A percentile compares a stretch with the other conserved stretches of the same genome.
Evolutionary conservation across 2,113 vertebrate genomes (phyloP).

Genomic region (Peromyscus polionotus): DNA sequence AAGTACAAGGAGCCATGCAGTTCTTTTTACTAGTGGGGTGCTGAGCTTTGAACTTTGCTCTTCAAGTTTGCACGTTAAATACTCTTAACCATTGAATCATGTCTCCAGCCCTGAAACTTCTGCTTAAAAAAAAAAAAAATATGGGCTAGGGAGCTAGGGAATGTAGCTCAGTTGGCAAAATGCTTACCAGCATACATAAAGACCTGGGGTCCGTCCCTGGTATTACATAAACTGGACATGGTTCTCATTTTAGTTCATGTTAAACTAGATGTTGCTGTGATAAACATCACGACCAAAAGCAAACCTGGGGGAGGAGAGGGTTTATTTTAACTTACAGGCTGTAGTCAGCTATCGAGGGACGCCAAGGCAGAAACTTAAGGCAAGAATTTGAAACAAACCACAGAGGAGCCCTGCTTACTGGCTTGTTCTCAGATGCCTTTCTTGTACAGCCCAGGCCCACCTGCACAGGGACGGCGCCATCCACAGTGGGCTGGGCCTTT

Average conservation of each 20-base stretch:
- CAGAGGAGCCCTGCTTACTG: not conserved
- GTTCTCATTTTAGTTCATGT: not conserved
- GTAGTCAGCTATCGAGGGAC: not conserved
- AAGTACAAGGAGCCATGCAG: not conserved
- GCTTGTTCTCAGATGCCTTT: not conserved
- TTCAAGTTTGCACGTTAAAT: not conserved
- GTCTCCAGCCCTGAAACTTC: not conserved
- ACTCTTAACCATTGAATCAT: not conserved
- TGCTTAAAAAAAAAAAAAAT: not conserved
- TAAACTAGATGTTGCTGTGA: not conserved
- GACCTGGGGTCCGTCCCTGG: not conserved
- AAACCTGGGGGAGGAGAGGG: not conserved
- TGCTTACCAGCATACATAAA: not conserved
- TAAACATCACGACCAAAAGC: not conserved
- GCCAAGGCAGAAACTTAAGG: not conserved
- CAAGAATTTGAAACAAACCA: not conserved
- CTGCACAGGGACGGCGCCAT: not conserved
- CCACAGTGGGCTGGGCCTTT: not conserved
- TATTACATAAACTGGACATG: not conserved
- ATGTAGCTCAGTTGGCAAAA: not conserved
- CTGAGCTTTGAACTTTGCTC: not conserved
- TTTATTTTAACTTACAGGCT: not conserved
- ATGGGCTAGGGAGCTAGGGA: too few relatives aligned
- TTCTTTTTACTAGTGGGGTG: not conserved
- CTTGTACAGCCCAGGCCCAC: not conserved